Evolutionary conservation across 2,113 vertebrate genomes (phyloP).

Genomic region (Gymnocephalus cernua): DNA sequence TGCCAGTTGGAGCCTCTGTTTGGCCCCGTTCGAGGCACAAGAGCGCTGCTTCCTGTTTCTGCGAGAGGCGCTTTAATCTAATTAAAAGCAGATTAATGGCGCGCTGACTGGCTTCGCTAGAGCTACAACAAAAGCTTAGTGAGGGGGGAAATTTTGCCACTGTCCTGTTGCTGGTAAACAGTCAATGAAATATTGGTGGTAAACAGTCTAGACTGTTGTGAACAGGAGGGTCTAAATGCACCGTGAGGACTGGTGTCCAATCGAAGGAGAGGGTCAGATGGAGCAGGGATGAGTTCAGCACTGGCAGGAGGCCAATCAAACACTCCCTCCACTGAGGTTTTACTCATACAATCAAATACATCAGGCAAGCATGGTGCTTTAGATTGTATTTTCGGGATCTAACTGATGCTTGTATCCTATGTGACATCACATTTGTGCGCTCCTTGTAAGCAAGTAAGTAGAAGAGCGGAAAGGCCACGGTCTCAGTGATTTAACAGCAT

Average conservation of each 20-base stretch:
- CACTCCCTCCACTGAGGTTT: constrained; percentile 30
- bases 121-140: constrained; percentile 48
- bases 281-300: constrained; percentile 3
- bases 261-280: constrained; percentile 33
- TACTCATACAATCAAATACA: constrained; percentile 14
- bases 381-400: constrained; percentile 15
- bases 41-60: constrained; percentile 68
- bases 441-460: constrained; percentile 4
- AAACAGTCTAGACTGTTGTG: constrained; percentile 55
- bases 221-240: constrained; percentile 40
- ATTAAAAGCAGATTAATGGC: constrained; percentile 78
- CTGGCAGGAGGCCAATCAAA: constrained; percentile 40
- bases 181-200: constrained; percentile 48
- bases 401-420: neutral
- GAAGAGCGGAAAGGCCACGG: constrained; percentile 5
- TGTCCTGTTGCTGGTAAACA: constrained; percentile 56
- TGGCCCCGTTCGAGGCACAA: constrained; percentile 57
- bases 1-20: constrained; percentile 67
- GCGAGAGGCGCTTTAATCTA: constrained; percentile 69
- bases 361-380: neutral
- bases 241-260: constrained; percentile 33
- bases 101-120: constrained; percentile 28
- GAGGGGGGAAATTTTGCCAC: constrained; percentile 33
- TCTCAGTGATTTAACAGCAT: neutral
- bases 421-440: neutral